A percentile compares a stretch with the other conserved stretches of the same genome.
Conservation (phyloP, 2,113 vertebrate species). For the Asarcornis scutulata region DNA sequence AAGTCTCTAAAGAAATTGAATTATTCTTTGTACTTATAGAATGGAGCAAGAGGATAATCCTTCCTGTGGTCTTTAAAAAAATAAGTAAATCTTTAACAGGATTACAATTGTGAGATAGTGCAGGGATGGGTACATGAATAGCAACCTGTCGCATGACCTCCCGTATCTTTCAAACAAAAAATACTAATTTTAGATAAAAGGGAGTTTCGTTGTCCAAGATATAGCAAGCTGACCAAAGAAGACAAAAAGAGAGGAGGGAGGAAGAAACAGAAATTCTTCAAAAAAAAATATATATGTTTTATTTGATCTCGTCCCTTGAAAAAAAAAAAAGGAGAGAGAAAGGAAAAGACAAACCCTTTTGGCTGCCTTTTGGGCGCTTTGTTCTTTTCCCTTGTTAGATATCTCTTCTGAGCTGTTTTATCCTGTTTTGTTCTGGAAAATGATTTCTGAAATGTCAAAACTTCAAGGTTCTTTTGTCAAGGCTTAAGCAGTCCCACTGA, state of each 20-base stretch:
- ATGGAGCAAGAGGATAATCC: background rate
- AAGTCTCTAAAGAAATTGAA: background rate
- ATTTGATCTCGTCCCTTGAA: constrained; percentile 43
- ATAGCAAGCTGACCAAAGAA: constrained; percentile 28
- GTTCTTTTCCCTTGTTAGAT: constrained; percentile 64
- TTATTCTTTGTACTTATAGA: constrained; percentile 21
- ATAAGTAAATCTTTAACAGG: background rate
- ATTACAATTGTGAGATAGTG: background rate
- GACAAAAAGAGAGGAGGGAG: constrained; percentile 11
- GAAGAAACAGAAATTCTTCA: constrained; percentile 15
- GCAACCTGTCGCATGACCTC: background rate
- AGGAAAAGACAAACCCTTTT: constrained; percentile 33
- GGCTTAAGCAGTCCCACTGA: constrained; percentile 60
- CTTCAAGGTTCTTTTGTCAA: constrained; percentile 69
- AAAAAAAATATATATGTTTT: background rate
- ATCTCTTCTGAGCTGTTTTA: constrained; percentile 57
- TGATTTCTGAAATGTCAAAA: constrained; percentile 69
- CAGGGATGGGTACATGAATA: background rate
- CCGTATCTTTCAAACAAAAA: background rate
- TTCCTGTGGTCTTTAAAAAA: background rate
- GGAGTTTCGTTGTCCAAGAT: constrained; percentile 11
- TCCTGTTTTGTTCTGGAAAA: constrained; percentile 63
- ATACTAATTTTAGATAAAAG: constrained; percentile 57
- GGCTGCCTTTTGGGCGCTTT: constrained; percentile 59
- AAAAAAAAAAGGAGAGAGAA: background rate